Percentiles rank a stretch among this genome's conserved stretches.
Evolutionary conservation across 1,140 invertebrate species (phyloP).

Genomic region (Cydia splendana): DNA sequence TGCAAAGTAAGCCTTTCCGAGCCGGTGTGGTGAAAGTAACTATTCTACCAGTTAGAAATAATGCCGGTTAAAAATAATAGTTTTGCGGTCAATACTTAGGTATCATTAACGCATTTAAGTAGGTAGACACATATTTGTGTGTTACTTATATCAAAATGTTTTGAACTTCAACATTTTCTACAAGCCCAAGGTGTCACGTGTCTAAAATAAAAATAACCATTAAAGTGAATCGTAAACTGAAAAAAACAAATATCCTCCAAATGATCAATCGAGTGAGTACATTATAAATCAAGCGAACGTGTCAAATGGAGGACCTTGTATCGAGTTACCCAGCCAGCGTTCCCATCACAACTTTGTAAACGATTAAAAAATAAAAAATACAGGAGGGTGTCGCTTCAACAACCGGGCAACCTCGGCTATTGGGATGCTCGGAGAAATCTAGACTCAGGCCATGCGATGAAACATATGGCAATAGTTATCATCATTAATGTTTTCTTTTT

Average conservation of each 20-base stretch:
- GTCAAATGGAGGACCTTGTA: slow-evolving; percentile 57
- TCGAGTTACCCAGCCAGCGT: slow-evolving; percentile 54
- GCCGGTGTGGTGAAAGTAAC: no score
- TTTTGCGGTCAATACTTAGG: no score
- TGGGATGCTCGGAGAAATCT: neutral
- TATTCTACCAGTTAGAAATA: no score
- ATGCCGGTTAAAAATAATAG: no score
- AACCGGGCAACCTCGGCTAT: neutral
- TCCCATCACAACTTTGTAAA: slow-evolving; percentile 23
- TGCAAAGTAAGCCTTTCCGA: no score
- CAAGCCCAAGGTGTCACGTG: neutral
- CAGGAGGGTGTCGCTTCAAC: neutral
- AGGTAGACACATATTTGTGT: no score
- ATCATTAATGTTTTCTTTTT: no score
- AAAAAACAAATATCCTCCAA: slow-evolving; percentile 69
- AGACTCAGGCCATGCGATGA: no score
- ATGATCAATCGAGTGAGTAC: slow-evolving; percentile 68
- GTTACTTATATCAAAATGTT: no score
- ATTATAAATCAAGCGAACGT: slow-evolving; percentile 64
- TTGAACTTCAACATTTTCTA: no score
- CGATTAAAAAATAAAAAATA: slow-evolving; percentile 15
- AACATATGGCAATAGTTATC: no score
- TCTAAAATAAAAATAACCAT: slow-evolving; percentile 41
- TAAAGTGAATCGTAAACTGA: slow-evolving; percentile 48
- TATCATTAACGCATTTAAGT: no score